A percentile compares a stretch with the other conserved stretches of the same genome.
phyloP scores from a whole-genome alignment of 1,140 invertebrate species.

The Littorina saxatilis region DNA sequence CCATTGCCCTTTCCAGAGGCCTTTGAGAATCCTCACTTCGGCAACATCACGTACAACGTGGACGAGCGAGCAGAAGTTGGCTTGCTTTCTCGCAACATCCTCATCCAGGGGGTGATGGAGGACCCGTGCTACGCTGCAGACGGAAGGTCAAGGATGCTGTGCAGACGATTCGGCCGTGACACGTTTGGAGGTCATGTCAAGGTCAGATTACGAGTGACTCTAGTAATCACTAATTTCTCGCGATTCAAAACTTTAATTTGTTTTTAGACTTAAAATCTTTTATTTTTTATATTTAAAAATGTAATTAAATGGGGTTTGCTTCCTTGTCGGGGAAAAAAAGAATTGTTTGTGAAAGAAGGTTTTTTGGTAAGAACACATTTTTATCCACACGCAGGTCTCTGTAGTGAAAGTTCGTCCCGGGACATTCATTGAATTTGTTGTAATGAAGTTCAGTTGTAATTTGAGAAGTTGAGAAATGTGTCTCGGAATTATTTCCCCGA shows the following conservation, averaged over 20 bases:
- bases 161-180: constrained; percentile 46
- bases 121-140: constrained; percentile 29
- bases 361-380: too few species aligned
- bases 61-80: constrained; percentile 60
- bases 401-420: too few species aligned
- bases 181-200: constrained; percentile 61
- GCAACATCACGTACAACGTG: constrained; percentile 51
- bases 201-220: neutral
- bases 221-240: neutral
- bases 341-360: too few species aligned
- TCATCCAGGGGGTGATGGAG: constrained; percentile 54
- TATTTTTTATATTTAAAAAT: neutral
- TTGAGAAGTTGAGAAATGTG: too few species aligned
- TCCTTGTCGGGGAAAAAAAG: neutral
- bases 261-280: neutral
- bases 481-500: too few species aligned
- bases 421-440: too few species aligned
- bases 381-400: too few species aligned
- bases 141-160: constrained; percentile 30
- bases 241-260: neutral
- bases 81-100: constrained; percentile 54
- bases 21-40: constrained; percentile 48
- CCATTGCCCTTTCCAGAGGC: too few species aligned
- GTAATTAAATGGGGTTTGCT: too few species aligned
- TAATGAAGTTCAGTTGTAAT: too few species aligned